A percentile compares a stretch with the other conserved stretches of the same genome.
Conservation (phyloP, 2,113 vertebrate species). For the Tiliqua scincoides region DNA sequence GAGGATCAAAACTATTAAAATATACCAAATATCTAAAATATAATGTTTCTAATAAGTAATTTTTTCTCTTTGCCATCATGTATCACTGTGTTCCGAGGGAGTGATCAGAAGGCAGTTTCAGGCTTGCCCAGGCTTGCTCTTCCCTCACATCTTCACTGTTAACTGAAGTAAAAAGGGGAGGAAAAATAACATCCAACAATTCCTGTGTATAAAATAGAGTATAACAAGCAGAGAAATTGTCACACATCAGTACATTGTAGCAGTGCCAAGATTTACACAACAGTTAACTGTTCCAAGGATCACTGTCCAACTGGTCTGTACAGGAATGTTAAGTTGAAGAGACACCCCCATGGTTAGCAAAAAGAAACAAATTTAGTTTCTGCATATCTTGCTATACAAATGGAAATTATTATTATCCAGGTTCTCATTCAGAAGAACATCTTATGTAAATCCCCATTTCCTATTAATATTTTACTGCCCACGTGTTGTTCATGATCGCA, state of each 20-base stretch:
- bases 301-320: background rate
- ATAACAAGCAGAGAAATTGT: background rate
- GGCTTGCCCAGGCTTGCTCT: background rate
- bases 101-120: background rate
- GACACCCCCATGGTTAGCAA: background rate
- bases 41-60: too few species aligned
- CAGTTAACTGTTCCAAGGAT: background rate
- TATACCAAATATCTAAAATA: too few species aligned
- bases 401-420: background rate
- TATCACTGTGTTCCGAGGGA: background rate
- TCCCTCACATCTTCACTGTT: background rate
- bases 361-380: background rate
- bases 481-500: background rate
- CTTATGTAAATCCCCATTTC: background rate
- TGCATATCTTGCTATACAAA: too few species aligned
- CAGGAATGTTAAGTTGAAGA: background rate
- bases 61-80: too few species aligned
- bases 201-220: background rate
- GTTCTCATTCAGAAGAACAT: too few species aligned
- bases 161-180: background rate
- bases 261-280: background rate
- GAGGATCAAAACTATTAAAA: too few species aligned
- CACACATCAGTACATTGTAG: background rate
- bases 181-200: background rate
- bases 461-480: background rate